Evolutionary conservation across 2,888 invertebrate genomes (phyloP).

Genomic region (Lamellibrachia columna): DNA sequence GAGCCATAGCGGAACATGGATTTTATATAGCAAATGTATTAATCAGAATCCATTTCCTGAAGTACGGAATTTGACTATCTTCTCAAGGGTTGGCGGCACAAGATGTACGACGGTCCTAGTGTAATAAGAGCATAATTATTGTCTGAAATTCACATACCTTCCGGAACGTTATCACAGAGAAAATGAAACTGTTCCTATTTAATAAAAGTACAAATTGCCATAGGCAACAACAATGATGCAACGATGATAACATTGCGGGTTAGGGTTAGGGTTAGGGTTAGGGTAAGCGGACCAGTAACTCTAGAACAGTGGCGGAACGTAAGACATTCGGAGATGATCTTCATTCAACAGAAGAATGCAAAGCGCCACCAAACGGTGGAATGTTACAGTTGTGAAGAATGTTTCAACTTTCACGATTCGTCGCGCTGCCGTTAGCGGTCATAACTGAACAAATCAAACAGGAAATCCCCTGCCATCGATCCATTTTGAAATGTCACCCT

Average conservation of each 20-base stretch:
- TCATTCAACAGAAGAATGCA: background rate
- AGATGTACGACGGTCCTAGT: background rate
- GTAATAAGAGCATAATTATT: background rate
- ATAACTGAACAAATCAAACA: background rate
- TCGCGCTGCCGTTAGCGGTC: background rate
- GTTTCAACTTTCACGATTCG: background rate
- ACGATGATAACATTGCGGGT: background rate
- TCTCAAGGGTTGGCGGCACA: background rate
- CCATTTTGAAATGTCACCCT: too few species aligned
- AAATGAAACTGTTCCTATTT: background rate
- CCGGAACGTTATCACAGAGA: background rate
- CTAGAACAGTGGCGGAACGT: background rate
- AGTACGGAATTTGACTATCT: background rate
- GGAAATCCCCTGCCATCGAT: background rate
- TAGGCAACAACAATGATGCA: background rate
- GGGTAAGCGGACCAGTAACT: background rate
- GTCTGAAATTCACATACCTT: background rate
- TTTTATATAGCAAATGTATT: background rate
- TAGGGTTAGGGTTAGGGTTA: background rate
- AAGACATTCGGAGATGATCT: background rate
- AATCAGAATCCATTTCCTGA: background rate
- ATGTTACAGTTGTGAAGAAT: background rate
- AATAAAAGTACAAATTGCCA: background rate
- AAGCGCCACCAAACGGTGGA: background rate
- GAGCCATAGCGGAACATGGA: background rate